Evolutionary conservation across 2,888 invertebrate genomes (phyloP), one percentile per base, ranked within the genome.

Genomic region (Phengaris arion): DNA sequence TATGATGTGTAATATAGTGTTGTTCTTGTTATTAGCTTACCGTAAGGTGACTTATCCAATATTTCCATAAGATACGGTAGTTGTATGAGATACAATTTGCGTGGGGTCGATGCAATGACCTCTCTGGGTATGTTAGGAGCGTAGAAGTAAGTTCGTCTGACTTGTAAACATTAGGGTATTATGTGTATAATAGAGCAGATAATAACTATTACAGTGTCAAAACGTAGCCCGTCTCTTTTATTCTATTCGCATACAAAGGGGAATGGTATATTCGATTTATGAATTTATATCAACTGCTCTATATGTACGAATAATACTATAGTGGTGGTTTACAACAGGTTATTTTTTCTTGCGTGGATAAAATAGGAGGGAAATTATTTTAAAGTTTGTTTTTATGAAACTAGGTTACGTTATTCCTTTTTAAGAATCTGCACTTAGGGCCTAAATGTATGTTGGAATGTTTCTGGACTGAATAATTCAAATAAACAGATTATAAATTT

Each of bases 341-440:
- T 9, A 6, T 6, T 72, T 54, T 72, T 72, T 72, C 35, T 54
- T 54, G 54, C n/a, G 13, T 72, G 54, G 72, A 35, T 72, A 54
- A 2, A 46, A 15, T 72, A 52, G 52, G 72, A 72, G 13, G 72
- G 54, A 72, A 70, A 52, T 54, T 52, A 72, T 72, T 72, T 72
- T 72, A 52, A 54, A 72, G 52, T 72, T 15, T 54, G 72, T 72
- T 72, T 72, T 72, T 72, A 72, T 72, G 15, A 52, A 54, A 22
- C 12, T 86, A 81, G 84, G 84, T 86, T 87, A 83, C 83, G 81
- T 84, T 85, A 80, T 83, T 83, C 82, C 81, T 86, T 85, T 84
- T 84, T 83, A 82, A 83, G 85, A 82, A 77, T 85, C 85, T 83
- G 89, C 91, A 89, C 89, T 90, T 91, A 91, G 90, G 90, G 89